A percentile compares a stretch with the other conserved stretches of the same genome.
Conservation (phyloP, 2,113 vertebrate species). For the Acrocephalus arundinaceus region DNA sequence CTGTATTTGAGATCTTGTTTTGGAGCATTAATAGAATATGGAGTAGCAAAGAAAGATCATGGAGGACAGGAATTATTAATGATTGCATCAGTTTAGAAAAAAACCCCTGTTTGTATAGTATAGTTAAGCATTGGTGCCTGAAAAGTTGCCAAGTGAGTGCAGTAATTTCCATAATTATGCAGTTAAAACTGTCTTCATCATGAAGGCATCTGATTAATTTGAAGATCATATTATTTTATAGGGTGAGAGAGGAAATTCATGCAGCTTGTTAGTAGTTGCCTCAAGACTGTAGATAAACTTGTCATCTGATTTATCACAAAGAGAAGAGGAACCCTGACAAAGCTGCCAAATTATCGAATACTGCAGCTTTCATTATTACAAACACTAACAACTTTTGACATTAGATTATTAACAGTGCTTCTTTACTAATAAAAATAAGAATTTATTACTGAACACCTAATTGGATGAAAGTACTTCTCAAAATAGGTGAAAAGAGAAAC, state of each 20-base stretch:
- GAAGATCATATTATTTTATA: neutral
- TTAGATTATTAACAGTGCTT: neutral
- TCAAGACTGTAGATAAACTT: neutral
- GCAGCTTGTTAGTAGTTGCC: neutral
- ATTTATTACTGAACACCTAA: neutral
- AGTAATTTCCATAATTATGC: constrained; percentile 13
- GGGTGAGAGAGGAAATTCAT: neutral
- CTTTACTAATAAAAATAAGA: neutral
- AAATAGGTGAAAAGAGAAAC: neutral
- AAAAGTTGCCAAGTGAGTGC: neutral
- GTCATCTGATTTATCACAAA: neutral
- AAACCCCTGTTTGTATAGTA: neutral
- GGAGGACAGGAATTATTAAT: neutral
- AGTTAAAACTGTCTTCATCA: neutral
- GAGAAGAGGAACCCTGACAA: neutral
- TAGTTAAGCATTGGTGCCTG: neutral
- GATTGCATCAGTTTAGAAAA: neutral
- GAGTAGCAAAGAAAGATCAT: neutral
- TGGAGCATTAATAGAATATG: neutral
- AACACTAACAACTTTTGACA: neutral
- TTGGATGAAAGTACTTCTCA: neutral
- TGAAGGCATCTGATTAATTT: constrained; percentile 12
- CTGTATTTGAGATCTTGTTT: neutral
- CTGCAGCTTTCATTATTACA: neutral
- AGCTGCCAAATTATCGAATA: neutral